Evolutionary conservation across 2,888 invertebrate genomes (phyloP).

Genomic region (Conchocele bisecta): DNA sequence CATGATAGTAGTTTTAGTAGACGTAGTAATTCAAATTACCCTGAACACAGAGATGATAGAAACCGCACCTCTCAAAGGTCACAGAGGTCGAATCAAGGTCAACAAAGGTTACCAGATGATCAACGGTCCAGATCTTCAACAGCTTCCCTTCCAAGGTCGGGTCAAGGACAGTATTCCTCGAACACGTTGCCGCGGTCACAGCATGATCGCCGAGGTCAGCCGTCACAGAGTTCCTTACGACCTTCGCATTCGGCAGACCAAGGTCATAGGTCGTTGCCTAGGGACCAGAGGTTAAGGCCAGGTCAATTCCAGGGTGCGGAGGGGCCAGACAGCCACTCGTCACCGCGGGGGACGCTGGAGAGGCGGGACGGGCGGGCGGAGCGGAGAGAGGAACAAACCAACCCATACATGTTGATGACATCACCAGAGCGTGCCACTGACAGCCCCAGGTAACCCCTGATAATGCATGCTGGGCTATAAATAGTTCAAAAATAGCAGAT

Average conservation of each 20-base stretch:
- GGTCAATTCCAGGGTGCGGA: conserved; percentile 23
- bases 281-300: conserved; percentile 53
- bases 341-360: conserved; percentile 24
- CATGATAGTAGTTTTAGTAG: conserved; percentile 23
- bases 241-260: conserved; percentile 19
- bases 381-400: conserved; percentile 32
- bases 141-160: conserved; percentile 26
- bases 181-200: conserved; percentile 48
- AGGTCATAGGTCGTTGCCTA: conserved; percentile 49
- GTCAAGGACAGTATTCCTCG: conserved; percentile 25
- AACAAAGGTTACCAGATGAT: conserved; percentile 35
- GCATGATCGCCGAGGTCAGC: conserved; percentile 23
- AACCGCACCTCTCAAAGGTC: conserved; percentile 28
- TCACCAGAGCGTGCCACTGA: conserved; percentile 32
- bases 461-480: too few relatives aligned
- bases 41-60: conserved; percentile 26
- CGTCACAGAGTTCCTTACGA: conserved; percentile 10
- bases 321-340: conserved; percentile 41
- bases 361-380: conserved; percentile 9
- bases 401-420: conserved; percentile 58
- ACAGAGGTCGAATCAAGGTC: conserved; percentile 45
- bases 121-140: conserved; percentile 42
- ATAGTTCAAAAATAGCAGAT: too few relatives aligned
- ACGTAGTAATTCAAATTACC: conserved; percentile 36
- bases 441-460: conserved; percentile 6